These are phyloP conservation scores for Atherix ibis DNA, from an alignment of 2,888 invertebrate genomes.

Conservation along the genomic window DNA sequence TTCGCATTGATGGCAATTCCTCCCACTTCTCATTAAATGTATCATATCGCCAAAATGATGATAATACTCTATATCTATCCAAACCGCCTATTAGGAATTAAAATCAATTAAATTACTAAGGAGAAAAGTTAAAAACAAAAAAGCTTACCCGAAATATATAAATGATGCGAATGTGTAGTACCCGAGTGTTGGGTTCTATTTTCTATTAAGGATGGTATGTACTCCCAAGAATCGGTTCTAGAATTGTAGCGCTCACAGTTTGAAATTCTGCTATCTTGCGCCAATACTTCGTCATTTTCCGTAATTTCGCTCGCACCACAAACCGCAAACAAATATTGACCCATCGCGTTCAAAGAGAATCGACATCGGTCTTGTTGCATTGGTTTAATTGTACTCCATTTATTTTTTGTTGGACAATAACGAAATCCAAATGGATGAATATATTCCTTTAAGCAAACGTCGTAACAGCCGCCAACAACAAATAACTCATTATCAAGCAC, in stretches of 20 bases:
- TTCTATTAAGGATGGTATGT: conserved; percentile 38
- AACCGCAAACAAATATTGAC: conserved; percentile 40
- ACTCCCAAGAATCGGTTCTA: conserved; percentile 40
- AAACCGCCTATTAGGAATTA: conserved; percentile 21
- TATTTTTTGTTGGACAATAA: conserved; percentile 42
- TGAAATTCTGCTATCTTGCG: conserved; percentile 22
- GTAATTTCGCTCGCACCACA: conserved; percentile 46
- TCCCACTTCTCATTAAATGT: conserved; percentile 38
- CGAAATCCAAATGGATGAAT: conserved; percentile 58
- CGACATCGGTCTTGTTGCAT: conserved; percentile 49
- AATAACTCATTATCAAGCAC: conserved; percentile 52
- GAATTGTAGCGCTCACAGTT: conserved; percentile 46
- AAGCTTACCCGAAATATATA: conserved; percentile 27
- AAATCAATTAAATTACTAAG: background rate
- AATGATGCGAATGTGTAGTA: conserved; percentile 26
- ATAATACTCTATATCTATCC: conserved; percentile 31
- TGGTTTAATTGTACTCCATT: conserved; percentile 52
- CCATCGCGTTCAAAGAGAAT: conserved; percentile 46
- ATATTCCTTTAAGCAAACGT: conserved; percentile 46
- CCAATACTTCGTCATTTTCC: conserved; percentile 31
- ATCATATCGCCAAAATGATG: conserved; percentile 38
- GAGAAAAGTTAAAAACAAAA: background rate
- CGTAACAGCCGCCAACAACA: conserved; percentile 56
- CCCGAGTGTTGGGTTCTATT: conserved; percentile 45
- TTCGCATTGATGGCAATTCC: conserved; percentile 37